Base-by-base conservation (phyloP, 2,113 vertebrate species). In the Callorhinus ursinus region DNA sequence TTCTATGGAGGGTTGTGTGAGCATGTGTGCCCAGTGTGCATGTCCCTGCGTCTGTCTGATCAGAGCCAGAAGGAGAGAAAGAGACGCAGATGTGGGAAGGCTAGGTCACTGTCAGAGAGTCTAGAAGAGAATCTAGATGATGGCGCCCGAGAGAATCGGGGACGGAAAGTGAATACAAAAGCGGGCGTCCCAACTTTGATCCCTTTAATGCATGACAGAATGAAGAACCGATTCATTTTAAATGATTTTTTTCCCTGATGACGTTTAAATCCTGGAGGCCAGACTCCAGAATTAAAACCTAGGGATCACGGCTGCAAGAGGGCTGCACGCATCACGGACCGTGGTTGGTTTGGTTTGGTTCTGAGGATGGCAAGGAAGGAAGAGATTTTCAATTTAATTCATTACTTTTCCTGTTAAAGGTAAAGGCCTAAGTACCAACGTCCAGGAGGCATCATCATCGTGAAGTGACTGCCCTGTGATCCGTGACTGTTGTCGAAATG, bases 111-210 rank as follows among this genome's bases (percentile, higher is more conserved):
- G 6, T 21, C 61, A 12, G 22, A 26, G 69, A n/a, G 28, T 18
- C 80, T 18, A 69, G 22, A 57, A 8, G 49, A 61, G 26, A 53
- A 21, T 2, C 46, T 46, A 65, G 28, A n/a, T 19, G 1, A 2
- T 12, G 21, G 24, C 13, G 1, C 36, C 13, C 2, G 7, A 24
- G 67, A 46, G 21, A 69, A 14, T 0, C 24, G 28, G 49, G 49
- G 19, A 39, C 49, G 15, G 2, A 42, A 21, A 15, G 51, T 19
- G 42, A 61, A n/a, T 10, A 5, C 26, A 4, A 21, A 39, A n/a
- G 26, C 18, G 2, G 42, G 21, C 19, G 7, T 19, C 61, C 12
- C 24, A 15, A 21, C 1, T 0, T 2, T 2, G 14, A 42, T 12
- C 28, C 16, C 49, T 36, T 18, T 28, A 7, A 85, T 5, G 14